phyloP scores from a whole-genome alignment of 2,888 invertebrate genomes.

The Drosophila macrothrix region DNA sequence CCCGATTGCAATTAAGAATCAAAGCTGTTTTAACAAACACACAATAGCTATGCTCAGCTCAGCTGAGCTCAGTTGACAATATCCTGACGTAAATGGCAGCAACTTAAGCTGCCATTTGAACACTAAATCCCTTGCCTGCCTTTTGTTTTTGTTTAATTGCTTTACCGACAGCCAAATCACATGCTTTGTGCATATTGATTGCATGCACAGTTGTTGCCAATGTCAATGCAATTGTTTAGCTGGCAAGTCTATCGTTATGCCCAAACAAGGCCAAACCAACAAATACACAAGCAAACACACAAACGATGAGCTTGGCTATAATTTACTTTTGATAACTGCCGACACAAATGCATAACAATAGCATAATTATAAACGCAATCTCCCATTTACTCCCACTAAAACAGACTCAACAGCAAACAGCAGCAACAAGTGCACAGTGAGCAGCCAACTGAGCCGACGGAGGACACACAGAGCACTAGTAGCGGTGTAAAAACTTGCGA shows the following conservation, averaged over 20 bases:
- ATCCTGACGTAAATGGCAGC: not conserved
- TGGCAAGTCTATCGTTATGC: constrained; percentile 4
- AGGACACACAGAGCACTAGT: constrained; percentile 68
- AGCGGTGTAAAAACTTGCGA: constrained; percentile 76
- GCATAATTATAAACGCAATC: constrained; percentile 52
- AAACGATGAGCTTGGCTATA: constrained; percentile 24
- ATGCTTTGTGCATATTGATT: constrained; percentile 28
- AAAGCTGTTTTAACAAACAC: not conserved
- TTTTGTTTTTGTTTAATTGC: constrained; percentile 1
- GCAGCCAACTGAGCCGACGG: constrained; percentile 44
- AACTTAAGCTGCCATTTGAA: not conserved
- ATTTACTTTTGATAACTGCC: constrained; percentile 40
- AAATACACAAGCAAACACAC: not conserved
- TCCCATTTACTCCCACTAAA: constrained; percentile 28
- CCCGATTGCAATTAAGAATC: not conserved
- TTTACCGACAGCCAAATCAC: constrained; percentile 38
- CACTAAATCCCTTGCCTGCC: not conserved
- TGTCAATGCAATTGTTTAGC: constrained; percentile 41
- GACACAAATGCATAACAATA: constrained; percentile 63
- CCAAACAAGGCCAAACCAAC: constrained; percentile 31
- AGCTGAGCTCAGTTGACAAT: not conserved
- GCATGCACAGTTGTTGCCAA: constrained; percentile 28
- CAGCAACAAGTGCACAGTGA: constrained; percentile 42
- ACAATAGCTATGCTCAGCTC: not conserved
- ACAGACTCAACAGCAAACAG: constrained; percentile 65